Conservation (phyloP, 2,888 invertebrate genomes). For the Troides helena region DNA sequence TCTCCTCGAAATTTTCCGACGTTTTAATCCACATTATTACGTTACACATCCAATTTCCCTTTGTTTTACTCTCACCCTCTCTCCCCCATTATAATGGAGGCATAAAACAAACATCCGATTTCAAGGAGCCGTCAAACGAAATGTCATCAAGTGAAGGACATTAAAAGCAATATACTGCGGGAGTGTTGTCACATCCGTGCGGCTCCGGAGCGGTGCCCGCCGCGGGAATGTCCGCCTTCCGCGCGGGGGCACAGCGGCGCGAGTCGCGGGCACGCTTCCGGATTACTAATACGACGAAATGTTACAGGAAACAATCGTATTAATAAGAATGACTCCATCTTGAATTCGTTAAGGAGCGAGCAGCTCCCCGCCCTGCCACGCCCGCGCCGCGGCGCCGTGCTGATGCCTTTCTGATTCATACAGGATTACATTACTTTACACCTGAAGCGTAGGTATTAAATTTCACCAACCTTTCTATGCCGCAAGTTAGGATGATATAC, state of each 20-base stretch:
- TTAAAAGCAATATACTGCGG: slow-evolving; percentile 22
- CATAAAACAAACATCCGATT: slow-evolving; percentile 24
- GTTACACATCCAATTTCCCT: slow-evolving; percentile 6
- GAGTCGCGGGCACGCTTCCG: neutral
- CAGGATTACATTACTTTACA: neutral
- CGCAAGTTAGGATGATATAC: too few species aligned
- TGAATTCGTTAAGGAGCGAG: slow-evolving; percentile 14
- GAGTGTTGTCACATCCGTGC: slow-evolving; percentile 11
- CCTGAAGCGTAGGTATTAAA: neutral
- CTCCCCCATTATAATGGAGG: slow-evolving; percentile 6
- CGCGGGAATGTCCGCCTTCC: slow-evolving; percentile 5
- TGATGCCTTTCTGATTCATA: too few species aligned
- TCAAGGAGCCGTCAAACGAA: slow-evolving; percentile 21
- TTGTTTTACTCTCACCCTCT: neutral
- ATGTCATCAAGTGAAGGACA: slow-evolving; percentile 24
- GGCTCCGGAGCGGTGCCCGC: neutral
- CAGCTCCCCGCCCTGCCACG: neutral
- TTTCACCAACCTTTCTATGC: neutral
- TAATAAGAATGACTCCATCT: slow-evolving; percentile 23
- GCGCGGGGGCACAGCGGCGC: neutral
- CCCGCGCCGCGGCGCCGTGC: neutral
- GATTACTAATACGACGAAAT: slow-evolving; percentile 1
- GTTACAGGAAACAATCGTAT: slow-evolving; percentile 24
- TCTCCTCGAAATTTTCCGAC: neutral
- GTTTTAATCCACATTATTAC: slow-evolving; percentile 11